These are phyloP conservation scores for Diadophis punctatus DNA, from an alignment of 2,113 vertebrate genomes.

Conservation along the genomic window DNA sequence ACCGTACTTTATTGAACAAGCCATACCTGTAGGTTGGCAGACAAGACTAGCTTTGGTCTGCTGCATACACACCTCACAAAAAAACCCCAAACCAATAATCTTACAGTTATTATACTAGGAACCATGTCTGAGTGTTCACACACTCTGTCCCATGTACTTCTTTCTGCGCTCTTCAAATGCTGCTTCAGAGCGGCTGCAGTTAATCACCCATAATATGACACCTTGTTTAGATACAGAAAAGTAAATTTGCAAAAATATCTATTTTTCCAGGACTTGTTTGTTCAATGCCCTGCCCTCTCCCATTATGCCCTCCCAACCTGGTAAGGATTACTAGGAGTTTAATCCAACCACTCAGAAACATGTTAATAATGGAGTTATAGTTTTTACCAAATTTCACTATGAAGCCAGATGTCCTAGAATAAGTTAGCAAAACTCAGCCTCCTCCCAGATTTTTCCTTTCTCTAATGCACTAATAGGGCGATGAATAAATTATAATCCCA, in stretches of 20 bases:
- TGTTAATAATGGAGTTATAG: neutral
- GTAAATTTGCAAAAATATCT: neutral
- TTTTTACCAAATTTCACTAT: neutral
- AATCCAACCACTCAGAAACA: neutral
- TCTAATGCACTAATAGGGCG: neutral
- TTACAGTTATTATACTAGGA: neutral
- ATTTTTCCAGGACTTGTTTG: neutral
- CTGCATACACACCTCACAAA: neutral
- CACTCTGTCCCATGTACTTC: neutral
- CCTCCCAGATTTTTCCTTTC: neutral
- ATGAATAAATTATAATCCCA: neutral
- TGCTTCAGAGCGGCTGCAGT: neutral
- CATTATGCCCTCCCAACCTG: neutral
- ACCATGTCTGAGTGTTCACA: neutral
- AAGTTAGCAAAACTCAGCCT: neutral
- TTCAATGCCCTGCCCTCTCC: neutral
- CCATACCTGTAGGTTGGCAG: neutral
- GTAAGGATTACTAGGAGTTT: neutral
- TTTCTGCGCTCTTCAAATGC: neutral
- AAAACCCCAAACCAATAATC: neutral
- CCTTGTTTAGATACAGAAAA: neutral
- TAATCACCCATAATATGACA: neutral
- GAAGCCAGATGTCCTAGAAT: neutral
- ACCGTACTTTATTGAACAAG: neutral
- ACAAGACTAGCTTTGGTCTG: neutral